A percentile compares a stretch with the other conserved stretches of the same genome.
These are phyloP conservation scores for Troilus luridus DNA, from an alignment of 2,888 invertebrate genomes.

Conservation along the genomic window DNA sequence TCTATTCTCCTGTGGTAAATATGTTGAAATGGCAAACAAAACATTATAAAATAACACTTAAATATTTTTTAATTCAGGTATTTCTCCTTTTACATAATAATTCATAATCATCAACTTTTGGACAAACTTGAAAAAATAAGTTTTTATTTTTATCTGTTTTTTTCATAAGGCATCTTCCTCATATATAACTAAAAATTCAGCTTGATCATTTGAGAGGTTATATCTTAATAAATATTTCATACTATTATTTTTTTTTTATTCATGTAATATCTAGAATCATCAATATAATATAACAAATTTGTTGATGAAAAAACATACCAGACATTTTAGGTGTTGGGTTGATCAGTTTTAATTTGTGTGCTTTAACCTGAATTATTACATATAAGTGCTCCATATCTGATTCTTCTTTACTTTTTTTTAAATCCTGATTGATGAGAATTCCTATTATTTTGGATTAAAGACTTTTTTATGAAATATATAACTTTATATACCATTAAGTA, in stretches of 20 bases:
- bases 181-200: not conserved
- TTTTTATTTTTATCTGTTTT: not conserved
- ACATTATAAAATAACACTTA: not conserved
- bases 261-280: constrained; percentile 61
- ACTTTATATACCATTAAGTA: not conserved
- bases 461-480: not conserved
- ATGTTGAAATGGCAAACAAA: not conserved
- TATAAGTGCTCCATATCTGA: not conserved
- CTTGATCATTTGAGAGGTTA: not conserved
- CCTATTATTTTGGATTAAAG: not conserved
- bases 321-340: not conserved
- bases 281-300: constrained; percentile 1
- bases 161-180: not conserved
- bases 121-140: too few species aligned
- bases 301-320: not conserved
- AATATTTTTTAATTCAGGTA: not conserved
- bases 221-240: not conserved
- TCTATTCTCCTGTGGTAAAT: not conserved
- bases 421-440: not conserved
- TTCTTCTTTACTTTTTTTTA: not conserved
- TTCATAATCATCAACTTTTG: not conserved
- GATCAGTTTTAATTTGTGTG: not conserved
- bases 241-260: constrained; percentile 55
- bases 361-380: not conserved
- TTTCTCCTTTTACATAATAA: not conserved